Percentiles rank a stretch among this genome's conserved stretches.
phyloP scores from a whole-genome alignment of 2,888 invertebrate species.

The Trimorus sp. region DNA sequence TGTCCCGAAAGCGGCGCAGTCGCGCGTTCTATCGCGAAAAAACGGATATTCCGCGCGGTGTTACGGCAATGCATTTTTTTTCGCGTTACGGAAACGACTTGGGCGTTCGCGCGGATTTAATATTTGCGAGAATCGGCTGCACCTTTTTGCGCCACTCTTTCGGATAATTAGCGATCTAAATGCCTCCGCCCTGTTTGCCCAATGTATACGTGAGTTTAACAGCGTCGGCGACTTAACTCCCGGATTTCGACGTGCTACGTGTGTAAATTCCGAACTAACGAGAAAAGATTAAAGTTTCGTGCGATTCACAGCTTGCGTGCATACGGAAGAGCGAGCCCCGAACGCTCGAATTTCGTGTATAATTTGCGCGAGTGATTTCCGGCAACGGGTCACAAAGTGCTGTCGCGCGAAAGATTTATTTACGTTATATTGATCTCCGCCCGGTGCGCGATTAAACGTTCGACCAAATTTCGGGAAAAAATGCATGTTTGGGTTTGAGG shows the following conservation, averaged over 20 bases:
- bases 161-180: slow-evolving; percentile 53
- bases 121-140: slow-evolving; percentile 26
- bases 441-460: neutral
- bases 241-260: slow-evolving; percentile 59
- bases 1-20: no score
- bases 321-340: slow-evolving; percentile 24
- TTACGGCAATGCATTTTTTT: no score
- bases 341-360: slow-evolving; percentile 45
- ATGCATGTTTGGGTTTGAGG: no score
- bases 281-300: slow-evolving; percentile 62
- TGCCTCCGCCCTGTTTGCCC: slow-evolving; percentile 49
- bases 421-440: slow-evolving; percentile 38
- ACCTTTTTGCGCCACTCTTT: slow-evolving; percentile 15
- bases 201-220: slow-evolving; percentile 46
- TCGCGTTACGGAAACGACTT: no score
- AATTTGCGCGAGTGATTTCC: slow-evolving; percentile 52
- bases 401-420: slow-evolving; percentile 28
- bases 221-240: slow-evolving; percentile 50
- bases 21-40: no score
- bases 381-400: slow-evolving; percentile 37
- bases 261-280: slow-evolving; percentile 62
- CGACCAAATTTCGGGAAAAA: no score
- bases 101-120: slow-evolving; percentile 26
- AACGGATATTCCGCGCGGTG: no score
- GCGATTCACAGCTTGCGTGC: slow-evolving; percentile 45